Evolutionary conservation across 2,888 invertebrate genomes (phyloP).

Genomic region (Eupithecia subfuscata): DNA sequence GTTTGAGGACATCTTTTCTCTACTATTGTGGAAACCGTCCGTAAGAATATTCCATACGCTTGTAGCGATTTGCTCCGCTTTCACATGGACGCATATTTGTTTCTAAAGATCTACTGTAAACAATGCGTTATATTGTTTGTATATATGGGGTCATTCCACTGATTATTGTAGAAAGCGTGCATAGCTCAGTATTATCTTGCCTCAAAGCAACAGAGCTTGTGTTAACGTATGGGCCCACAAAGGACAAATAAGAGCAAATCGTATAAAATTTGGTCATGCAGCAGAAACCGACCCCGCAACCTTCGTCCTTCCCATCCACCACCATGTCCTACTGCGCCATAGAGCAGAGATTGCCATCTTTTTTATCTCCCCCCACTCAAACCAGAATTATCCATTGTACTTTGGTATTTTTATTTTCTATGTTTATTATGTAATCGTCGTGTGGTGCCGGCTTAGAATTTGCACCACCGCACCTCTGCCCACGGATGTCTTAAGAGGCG

Average conservation of each 20-base stretch:
- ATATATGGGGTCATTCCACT: neutral
- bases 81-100: neutral
- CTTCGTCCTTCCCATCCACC: too few species aligned
- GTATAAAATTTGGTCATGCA: neutral
- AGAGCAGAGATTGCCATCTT: too few species aligned
- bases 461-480: too few species aligned
- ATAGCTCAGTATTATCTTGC: neutral
- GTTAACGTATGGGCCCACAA: neutral
- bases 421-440: neutral
- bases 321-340: too few species aligned
- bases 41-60: neutral
- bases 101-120: neutral
- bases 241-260: neutral
- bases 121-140: neutral
- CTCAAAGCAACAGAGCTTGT: neutral
- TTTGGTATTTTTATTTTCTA: too few species aligned
- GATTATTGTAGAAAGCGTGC: constrained; percentile 2
- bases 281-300: too few species aligned
- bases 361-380: too few species aligned
- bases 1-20: neutral
- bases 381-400: too few species aligned
- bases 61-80: constrained; percentile 4
- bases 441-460: too few species aligned
- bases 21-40: neutral
- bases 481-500: too few species aligned